Evolutionary conservation across 2,888 invertebrate genomes (phyloP), one percentile per base, ranked within the genome.

Genomic region (Nomada ferruginata): DNA sequence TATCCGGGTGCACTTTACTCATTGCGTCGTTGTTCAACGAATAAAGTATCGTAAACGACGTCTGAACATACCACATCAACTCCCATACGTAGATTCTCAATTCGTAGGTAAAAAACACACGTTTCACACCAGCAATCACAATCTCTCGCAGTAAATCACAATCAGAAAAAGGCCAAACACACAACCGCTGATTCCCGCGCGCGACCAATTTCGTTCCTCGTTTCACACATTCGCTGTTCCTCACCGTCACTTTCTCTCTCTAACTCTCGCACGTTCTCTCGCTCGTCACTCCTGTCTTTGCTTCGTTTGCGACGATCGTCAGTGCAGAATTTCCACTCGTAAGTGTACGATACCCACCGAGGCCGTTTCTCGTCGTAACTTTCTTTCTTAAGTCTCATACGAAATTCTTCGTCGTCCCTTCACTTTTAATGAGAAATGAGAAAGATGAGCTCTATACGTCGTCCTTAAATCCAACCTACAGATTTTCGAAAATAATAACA

Each of bases 401-500:
- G 87, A 91, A 84, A 76, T 84, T 82, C 81, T 84, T 82, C n/a
- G 83, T 68, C 52, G 70, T 60, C 63, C 74, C 47, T 66, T 61
- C 74, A 57, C 80, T 82, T 69, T 77, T 60, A 66, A 83, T 26
- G 60, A 79, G 74, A 83, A 78, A 79, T 66, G 64, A 53, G 78
- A 76, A 84, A 79, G 77, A 59, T 73, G 79, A 64, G 59, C 75
- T 83, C 87, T 82, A 84, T 87, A 84, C 85, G 89, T 87, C 86
- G 82, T 85, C 84, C 83, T 81, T 23, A 83, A 91, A 90, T 86
- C 89, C 90, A 90, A 90, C 90, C 88, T 91, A 89, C 90, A 90
- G 91, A 92, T 93, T 93, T 93, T 93, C 93, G 92, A 93, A 93
- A 93, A 93, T 92, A 92, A 92, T 91, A 93, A 92, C 91, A 93